Evolutionary conservation across 2,113 vertebrate genomes (phyloP).

Genomic region (Chionis minor): DNA sequence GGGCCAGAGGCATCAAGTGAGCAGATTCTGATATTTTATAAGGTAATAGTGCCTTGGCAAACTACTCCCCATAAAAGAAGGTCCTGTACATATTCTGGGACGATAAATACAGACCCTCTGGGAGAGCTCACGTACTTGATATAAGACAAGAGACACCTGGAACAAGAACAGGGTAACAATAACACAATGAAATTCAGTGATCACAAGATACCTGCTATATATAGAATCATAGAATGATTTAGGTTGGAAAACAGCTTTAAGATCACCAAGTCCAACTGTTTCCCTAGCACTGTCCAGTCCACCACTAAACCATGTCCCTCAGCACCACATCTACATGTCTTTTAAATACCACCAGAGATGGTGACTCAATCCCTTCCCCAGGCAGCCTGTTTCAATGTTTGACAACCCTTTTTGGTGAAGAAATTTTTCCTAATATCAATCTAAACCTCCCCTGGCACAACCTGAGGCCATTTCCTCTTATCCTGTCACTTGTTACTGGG

Average conservation of each 20-base stretch:
- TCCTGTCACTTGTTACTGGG: neutral
- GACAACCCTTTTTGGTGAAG: neutral
- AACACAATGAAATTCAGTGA: neutral
- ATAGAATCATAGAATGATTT: neutral
- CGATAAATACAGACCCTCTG: neutral
- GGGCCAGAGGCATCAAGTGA: neutral
- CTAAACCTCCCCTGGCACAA: neutral
- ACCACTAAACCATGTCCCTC: neutral
- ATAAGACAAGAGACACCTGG: neutral
- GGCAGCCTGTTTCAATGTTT: neutral
- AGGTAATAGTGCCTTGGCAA: neutral
- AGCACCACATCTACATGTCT: neutral
- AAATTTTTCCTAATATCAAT: neutral
- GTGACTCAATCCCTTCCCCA: neutral
- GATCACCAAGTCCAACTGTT: fast-evolving
- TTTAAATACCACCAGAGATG: neutral
- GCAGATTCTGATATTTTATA: neutral
- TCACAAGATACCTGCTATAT: neutral
- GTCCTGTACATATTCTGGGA: neutral
- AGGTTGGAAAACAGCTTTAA: neutral
- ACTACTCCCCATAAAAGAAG: neutral
- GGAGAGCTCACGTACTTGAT: neutral
- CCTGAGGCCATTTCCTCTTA: neutral
- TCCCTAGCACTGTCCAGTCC: neutral
- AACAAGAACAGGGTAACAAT: neutral